Evolutionary conservation across 2,888 invertebrate genomes (phyloP), one percentile per base, ranked within the genome.

Genomic region (Diarsia mendica): DNA sequence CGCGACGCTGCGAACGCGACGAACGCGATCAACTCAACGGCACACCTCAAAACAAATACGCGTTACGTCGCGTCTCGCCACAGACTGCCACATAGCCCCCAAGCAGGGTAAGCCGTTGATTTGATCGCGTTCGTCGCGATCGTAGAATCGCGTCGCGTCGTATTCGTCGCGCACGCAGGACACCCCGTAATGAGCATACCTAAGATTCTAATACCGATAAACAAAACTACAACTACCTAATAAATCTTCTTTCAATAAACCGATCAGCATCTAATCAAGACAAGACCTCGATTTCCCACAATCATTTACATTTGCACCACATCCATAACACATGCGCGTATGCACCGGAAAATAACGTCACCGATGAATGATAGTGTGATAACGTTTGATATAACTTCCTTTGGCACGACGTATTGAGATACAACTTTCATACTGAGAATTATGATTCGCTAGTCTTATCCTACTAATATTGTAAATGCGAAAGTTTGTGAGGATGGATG

Each of bases 381-480:
- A 87, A 87, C 70, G 48, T 84, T 80, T 80, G 83, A 85, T 86
- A 88, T 82, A 81, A 88, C 88, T 88, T 88, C 88, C 88, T 80
- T 53, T 61, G 39, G 13, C 51, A 60, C 68, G 81, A 75, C 76
- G 73, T 82, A 88, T 88, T 86, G 75, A 82, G 85, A 81, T 71
- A 77, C 84, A 81, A 85, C 85, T 88, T 88, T 88, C 88, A 79
- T 85, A 74, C 51, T 39, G n/a, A 65, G 80, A 83, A 83, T 82
- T 81, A 85, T 88, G 83, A 66, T 44, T 80, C 60, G 28, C 67
- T 53, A 28, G 15, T 64, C 77, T 69, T 81, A 46, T 78, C 39
- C 39, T 39, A 39, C 39, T 39, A 39, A 39, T 39, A 39, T 8
- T 39, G 8, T 39, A 8, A 39, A 39, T 39, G 8, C 39, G 8